These are phyloP conservation scores for Echiichthys vipera DNA, from an alignment of 2,797 vertebrate genomes.

Conservation along the genomic window DNA sequence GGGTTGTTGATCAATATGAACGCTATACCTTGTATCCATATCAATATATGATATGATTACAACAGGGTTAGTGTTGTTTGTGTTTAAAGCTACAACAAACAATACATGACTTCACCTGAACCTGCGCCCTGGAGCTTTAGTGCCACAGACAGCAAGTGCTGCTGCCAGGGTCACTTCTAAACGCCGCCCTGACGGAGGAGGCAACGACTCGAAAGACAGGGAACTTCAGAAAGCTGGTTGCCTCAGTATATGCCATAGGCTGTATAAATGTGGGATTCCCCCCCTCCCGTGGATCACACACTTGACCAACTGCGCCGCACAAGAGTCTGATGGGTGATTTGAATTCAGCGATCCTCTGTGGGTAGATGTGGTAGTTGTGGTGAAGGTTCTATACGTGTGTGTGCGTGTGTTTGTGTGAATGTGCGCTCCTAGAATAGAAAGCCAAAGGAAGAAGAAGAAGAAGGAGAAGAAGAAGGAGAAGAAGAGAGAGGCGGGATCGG, in stretches of 20 bases:
- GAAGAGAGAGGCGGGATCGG: constrained; percentile 59
- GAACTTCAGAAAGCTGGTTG: constrained; percentile 63
- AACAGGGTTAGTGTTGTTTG: no score
- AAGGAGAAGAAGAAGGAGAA: constrained; percentile 36
- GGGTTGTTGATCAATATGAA: neutral
- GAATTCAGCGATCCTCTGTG: constrained; percentile 53
- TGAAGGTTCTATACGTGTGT: constrained; percentile 31
- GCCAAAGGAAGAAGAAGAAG: constrained; percentile 50
- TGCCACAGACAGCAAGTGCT: constrained; percentile 48
- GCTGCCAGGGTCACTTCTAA: constrained; percentile 69
- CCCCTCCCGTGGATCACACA: constrained; percentile 53
- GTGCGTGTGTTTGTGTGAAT: constrained; percentile 43
- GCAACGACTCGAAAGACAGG: constrained; percentile 44
- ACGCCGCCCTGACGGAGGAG: constrained; percentile 73
- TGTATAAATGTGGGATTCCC: constrained; percentile 54
- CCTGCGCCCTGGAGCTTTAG: constrained; percentile 57
- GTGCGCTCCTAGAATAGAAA: constrained; percentile 68
- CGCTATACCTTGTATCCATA: no score
- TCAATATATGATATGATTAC: no score
- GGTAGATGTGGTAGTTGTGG: constrained; percentile 58
- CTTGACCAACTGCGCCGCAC: constrained; percentile 63
- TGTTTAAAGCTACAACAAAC: no score
- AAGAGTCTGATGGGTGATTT: constrained; percentile 62
- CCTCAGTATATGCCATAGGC: constrained; percentile 44
- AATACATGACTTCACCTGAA: constrained; percentile 41